phyloP scores from a whole-genome alignment of 2,113 vertebrate species.

The Herpetotheres cachinnans region DNA sequence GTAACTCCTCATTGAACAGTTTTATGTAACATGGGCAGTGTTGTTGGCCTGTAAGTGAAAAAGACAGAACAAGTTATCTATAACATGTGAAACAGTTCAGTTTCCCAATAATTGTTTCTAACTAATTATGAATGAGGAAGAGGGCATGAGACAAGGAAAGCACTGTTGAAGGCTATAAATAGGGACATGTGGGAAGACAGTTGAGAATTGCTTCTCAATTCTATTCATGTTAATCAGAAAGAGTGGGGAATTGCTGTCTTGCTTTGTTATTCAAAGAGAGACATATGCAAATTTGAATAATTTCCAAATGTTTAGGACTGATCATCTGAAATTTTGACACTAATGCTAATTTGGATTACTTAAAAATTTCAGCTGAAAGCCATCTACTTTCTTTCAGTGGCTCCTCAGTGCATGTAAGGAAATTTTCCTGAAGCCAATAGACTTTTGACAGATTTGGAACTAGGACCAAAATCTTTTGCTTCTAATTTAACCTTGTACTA shows the following conservation, averaged over 20 bases:
- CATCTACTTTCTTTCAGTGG: background rate
- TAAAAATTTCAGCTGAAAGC: background rate
- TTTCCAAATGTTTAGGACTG: background rate
- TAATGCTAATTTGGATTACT: background rate
- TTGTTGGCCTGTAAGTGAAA: background rate
- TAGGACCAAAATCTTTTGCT: background rate
- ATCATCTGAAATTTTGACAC: background rate
- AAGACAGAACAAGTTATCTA: background rate
- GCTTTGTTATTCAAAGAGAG: background rate
- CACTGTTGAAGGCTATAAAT: background rate
- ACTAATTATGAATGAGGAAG: background rate
- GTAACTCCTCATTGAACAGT: background rate
- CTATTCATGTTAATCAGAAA: background rate
- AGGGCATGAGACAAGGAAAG: background rate
- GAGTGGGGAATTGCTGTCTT: background rate
- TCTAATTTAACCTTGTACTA: background rate
- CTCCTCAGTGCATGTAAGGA: background rate
- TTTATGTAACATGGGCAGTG: background rate
- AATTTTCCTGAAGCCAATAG: background rate
- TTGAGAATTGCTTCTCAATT: background rate
- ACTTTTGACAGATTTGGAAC: background rate
- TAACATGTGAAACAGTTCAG: background rate
- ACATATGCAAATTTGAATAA: background rate
- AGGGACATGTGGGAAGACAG: background rate
- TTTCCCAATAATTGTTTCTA: background rate